Conservation (phyloP, 2,888 invertebrate species). For the Pheosia tremula region DNA sequence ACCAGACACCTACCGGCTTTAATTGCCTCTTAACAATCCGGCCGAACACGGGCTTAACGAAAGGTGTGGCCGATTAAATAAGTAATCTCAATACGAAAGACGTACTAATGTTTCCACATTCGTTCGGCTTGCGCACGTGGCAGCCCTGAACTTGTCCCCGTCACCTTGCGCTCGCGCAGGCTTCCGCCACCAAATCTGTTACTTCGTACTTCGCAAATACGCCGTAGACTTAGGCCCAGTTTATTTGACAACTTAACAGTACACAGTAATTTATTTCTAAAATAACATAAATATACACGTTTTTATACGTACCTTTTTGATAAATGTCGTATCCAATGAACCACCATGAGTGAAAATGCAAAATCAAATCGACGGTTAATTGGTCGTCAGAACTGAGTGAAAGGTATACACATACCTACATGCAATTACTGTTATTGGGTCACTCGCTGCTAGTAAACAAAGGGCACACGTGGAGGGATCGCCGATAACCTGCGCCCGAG, state of each 20-base stretch:
- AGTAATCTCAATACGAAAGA: background rate
- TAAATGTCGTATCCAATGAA: no score
- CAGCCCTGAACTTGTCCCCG: conserved; percentile 1
- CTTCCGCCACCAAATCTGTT: background rate
- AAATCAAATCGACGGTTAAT: background rate
- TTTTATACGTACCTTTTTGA: no score
- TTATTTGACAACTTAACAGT: no score
- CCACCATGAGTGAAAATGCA: no score
- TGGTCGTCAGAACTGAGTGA: background rate
- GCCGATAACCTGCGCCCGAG: conserved; percentile 5
- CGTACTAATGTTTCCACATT: background rate
- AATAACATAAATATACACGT: no score
- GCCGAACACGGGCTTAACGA: no score
- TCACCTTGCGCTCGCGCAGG: no score
- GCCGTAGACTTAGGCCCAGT: no score
- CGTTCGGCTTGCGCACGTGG: conserved; percentile 1
- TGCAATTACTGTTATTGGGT: background rate
- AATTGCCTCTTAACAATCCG: no score
- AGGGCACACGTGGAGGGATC: conserved; percentile 6
- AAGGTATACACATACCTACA: background rate
- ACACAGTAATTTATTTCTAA: no score
- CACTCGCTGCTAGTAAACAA: conserved; percentile 1
- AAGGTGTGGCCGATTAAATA: no score
- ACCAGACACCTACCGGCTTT: no score
- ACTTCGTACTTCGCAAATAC: background rate